Conservation (phyloP, 92 coral and sea anemone species). For the Nematostella vectensis region DNA sequence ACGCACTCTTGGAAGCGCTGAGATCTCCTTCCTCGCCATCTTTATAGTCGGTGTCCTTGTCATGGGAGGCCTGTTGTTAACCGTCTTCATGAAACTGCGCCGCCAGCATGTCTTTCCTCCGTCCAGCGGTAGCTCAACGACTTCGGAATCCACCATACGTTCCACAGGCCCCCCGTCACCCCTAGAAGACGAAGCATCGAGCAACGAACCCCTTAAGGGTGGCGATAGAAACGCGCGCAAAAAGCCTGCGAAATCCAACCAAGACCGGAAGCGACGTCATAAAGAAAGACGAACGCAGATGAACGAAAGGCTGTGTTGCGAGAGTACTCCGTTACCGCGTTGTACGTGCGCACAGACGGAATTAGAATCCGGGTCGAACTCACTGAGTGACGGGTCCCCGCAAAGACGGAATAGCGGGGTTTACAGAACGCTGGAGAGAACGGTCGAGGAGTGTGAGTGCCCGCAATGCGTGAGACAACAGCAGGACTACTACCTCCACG, state of each 20-base stretch:
- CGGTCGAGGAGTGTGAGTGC: slow-evolving; percentile 47
- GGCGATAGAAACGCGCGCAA: slow-evolving; percentile 34
- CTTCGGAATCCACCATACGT: slow-evolving; percentile 84
- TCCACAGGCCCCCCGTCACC: slow-evolving; percentile 74
- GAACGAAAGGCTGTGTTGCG: slow-evolving; percentile 34
- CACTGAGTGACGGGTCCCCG: slow-evolving; percentile 55
- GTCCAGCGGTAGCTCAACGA: slow-evolving; percentile 81
- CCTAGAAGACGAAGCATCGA: slow-evolving; percentile 52
- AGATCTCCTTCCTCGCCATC: slow-evolving; percentile 74
- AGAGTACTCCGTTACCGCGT: slow-evolving; percentile 52
- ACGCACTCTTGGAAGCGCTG: slow-evolving; percentile 43
- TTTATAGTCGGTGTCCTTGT: slow-evolving; percentile 63
- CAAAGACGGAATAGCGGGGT: slow-evolving; percentile 34
- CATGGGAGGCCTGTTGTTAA: slow-evolving; percentile 60
- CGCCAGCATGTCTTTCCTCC: slow-evolving; percentile 60
- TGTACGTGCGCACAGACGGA: slow-evolving; percentile 74
- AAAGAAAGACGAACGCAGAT: slow-evolving; percentile 19
- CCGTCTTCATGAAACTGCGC: slow-evolving; percentile 70
- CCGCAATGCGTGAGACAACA: slow-evolving; percentile 48
- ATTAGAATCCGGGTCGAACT: slow-evolving; percentile 51
- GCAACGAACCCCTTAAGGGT: slow-evolving; percentile 48
- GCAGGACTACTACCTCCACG: slow-evolving; percentile 26
- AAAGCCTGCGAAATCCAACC: slow-evolving; percentile 18
- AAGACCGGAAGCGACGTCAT: slow-evolving; percentile 27
- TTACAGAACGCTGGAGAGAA: slow-evolving; percentile 29